Evolutionary conservation across 1,140 invertebrate genomes (phyloP), one percentile per base, ranked within the genome.

Genomic region (Drosophila yakuba): DNA sequence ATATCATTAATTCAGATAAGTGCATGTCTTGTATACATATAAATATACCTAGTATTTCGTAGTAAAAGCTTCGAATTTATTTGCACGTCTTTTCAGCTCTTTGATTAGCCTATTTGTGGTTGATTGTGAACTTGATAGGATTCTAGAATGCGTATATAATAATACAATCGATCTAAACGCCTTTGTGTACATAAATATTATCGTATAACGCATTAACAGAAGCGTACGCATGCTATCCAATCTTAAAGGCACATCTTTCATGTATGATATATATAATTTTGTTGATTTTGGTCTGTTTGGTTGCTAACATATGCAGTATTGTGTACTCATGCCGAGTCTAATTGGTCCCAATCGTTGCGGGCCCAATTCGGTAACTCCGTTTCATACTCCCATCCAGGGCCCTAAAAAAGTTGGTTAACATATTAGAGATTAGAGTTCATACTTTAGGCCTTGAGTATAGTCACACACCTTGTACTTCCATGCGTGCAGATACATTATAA

Each of bases 401-500:
- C 97, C 95, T 96, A 90, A 10, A 51, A 35, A 35, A 93, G 92
- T 62, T 12, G 4, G 12, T 39, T 4, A 5, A 25, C 8, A 32
- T 3, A 32, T 10, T 20, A 20, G 20, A 20, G 7, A 64, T 35
- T 35, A 72, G 4, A 55, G 3, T 20, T 23, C 38, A 3, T 51
- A 3, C 12, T 4, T 32, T 8, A 32, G 6, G 2, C 10, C 11
- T 20, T 8, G 2, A 17, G 23, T 4, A 32, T 12, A 3, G 11
- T 3, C 2, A 20, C 58, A 3, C 8, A 95, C 96, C 93, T 96
- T 96, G 92, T 98, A 99, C 90, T 96, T 96, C 95, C 97, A 97
- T 28, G 98, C 98, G 93, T 99, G 98, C 23, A 99, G 94, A 93
- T 98, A 99, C 97, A 99, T 98, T 54, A 98, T 96, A 17, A 99